A percentile compares a stretch with the other conserved stretches of the same genome.
These are phyloP conservation scores for Alces alces DNA, from an alignment of 2,113 vertebrate genomes.

Conservation along the genomic window DNA sequence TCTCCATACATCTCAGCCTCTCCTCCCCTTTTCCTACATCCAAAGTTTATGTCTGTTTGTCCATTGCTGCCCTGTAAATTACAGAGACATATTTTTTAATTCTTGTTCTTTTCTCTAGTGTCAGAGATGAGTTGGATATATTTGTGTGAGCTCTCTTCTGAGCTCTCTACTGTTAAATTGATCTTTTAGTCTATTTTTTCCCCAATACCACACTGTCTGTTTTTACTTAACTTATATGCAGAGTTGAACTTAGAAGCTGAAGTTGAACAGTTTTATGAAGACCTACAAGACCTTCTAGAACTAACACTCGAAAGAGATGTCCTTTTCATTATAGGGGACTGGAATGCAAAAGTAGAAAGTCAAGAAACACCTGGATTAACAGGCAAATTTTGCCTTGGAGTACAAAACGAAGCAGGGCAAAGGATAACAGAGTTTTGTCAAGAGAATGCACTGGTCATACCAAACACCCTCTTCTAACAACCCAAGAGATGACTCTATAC, in stretches of 20 bases:
- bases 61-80: not conserved
- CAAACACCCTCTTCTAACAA: not conserved
- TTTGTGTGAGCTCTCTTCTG: not conserved
- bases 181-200: not conserved
- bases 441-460: not conserved
- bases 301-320: fast-evolving
- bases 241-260: not conserved
- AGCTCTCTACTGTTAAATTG: not conserved
- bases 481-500: not conserved
- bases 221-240: not conserved
- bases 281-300: not conserved
- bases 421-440: not conserved
- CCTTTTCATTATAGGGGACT: not conserved
- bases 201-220: not conserved
- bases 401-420: not conserved
- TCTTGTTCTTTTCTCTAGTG: not conserved
- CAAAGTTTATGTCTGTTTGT: not conserved
- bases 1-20: not conserved
- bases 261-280: not conserved
- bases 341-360: not conserved
- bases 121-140: not conserved
- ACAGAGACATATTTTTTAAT: not conserved
- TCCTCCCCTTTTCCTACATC: not conserved
- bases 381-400: not conserved
- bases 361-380: not conserved